A percentile compares a stretch with the other conserved stretches of the same genome.
These are phyloP conservation scores for Etheostoma perlongum DNA, from an alignment of 2,797 vertebrate genomes.

Conservation along the genomic window DNA sequence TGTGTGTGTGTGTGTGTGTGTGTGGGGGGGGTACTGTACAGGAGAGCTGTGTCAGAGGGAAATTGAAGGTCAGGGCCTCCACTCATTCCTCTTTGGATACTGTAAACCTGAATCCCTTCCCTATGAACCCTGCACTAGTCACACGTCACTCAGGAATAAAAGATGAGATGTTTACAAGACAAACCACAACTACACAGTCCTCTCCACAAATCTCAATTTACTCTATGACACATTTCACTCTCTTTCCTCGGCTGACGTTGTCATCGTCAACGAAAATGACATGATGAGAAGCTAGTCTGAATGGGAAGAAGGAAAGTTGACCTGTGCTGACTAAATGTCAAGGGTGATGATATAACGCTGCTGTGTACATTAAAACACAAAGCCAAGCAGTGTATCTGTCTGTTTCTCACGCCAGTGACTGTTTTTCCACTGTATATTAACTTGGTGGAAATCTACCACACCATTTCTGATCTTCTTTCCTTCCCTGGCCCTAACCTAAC, in stretches of 20 bases:
- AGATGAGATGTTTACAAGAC: slow-evolving; percentile 67
- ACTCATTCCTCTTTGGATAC: slow-evolving; percentile 27
- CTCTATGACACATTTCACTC: slow-evolving; percentile 19
- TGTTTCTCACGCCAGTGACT: slow-evolving; percentile 15
- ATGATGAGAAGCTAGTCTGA: slow-evolving; percentile 33
- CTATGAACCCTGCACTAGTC: slow-evolving; percentile 42
- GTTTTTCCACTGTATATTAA: slow-evolving; percentile 10
- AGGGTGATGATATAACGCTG: slow-evolving; percentile 9
- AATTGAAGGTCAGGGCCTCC: slow-evolving; percentile 53
- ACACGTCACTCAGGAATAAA: slow-evolving; percentile 73
- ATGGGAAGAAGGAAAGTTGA: slow-evolving; percentile 46
- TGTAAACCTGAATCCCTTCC: slow-evolving; percentile 41
- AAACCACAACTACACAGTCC: slow-evolving; percentile 49
- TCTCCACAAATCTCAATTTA: slow-evolving; percentile 47
- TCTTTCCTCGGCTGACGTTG: slow-evolving; percentile 5
- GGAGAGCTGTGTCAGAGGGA: slow-evolving; percentile 61
- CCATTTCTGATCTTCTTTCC: slow-evolving; percentile 28
- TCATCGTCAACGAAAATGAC: background rate
- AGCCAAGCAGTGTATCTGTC: slow-evolving; percentile 13
- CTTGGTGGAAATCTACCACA: background rate
- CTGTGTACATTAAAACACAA: slow-evolving; percentile 17
- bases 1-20: no score
- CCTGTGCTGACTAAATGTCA: slow-evolving; percentile 37
- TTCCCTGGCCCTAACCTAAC: slow-evolving; percentile 13
- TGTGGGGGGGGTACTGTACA: slow-evolving; percentile 20